Evolutionary conservation across 2,888 invertebrate species (phyloP).

Genomic region (Acanthosepion pharaonis): DNA sequence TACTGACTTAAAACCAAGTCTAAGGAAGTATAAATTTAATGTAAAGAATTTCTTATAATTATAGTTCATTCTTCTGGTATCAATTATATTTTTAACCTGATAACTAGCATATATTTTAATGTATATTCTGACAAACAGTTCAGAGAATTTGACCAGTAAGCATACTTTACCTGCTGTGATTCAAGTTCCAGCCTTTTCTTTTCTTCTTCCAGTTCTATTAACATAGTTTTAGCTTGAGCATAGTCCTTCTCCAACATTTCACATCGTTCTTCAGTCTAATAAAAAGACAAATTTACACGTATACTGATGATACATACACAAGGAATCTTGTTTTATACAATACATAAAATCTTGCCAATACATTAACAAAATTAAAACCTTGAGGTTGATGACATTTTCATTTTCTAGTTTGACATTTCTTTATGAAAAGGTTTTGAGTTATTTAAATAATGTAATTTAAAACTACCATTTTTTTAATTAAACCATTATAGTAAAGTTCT

Average conservation of each 20-base stretch:
- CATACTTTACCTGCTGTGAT: conserved; percentile 74
- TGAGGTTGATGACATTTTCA: neutral
- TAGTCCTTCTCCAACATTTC: conserved; percentile 75
- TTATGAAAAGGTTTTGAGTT: neutral
- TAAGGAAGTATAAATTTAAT: neutral
- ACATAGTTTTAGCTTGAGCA: conserved; percentile 72
- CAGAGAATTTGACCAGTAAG: neutral
- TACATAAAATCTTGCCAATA: neutral
- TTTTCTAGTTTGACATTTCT: neutral
- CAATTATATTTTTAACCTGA: too few species aligned
- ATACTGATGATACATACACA: neutral
- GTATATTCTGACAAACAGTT: neutral
- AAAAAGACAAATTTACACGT: neutral
- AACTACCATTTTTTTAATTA: neutral
- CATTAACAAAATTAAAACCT: too few species aligned
- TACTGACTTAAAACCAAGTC: neutral
- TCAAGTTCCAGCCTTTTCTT: conserved; percentile 82
- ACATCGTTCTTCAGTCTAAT: conserved; percentile 75
- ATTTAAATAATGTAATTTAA: neutral
- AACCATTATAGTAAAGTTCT: neutral
- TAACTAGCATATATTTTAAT: too few species aligned
- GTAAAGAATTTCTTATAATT: neutral
- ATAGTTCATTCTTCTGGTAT: too few species aligned
- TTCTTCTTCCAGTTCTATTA: conserved; percentile 84
- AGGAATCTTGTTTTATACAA: neutral